These are phyloP conservation scores for Callipepla californica DNA, from an alignment of 2,113 vertebrate species.

Conservation along the genomic window DNA sequence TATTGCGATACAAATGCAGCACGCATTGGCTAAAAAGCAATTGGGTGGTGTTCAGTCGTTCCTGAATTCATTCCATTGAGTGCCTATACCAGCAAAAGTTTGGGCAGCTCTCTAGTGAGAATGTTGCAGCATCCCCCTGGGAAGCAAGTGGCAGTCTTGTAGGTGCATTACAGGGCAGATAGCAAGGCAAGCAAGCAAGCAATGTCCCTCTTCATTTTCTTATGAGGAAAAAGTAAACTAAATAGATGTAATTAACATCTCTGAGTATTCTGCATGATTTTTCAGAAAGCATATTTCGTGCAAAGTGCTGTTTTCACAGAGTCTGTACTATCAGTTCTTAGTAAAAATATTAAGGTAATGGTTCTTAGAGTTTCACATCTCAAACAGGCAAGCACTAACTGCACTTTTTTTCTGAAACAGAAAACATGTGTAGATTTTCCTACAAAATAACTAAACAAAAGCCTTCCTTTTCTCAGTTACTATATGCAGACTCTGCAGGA, in stretches of 20 bases:
- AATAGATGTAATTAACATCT: background rate
- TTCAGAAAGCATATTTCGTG: background rate
- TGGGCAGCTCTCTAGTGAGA: background rate
- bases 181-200: background rate
- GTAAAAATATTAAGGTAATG: background rate
- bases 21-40: fast-evolving
- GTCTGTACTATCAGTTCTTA: background rate
- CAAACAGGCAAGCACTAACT: background rate
- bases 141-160: background rate
- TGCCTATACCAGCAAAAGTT: background rate
- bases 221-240: background rate
- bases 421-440: background rate
- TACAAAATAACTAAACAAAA: background rate
- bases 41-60: background rate
- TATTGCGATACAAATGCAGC: fast-evolving
- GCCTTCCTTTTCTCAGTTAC: background rate
- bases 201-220: background rate
- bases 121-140: background rate
- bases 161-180: background rate
- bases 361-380: background rate
- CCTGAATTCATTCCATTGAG: background rate
- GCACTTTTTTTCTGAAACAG: background rate
- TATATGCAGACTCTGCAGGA: background rate
- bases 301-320: background rate
- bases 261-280: background rate